Evolutionary conservation across 2,113 vertebrate genomes (phyloP), one percentile per base, ranked within the genome.

Genomic region (Heterochromis multidens): DNA sequence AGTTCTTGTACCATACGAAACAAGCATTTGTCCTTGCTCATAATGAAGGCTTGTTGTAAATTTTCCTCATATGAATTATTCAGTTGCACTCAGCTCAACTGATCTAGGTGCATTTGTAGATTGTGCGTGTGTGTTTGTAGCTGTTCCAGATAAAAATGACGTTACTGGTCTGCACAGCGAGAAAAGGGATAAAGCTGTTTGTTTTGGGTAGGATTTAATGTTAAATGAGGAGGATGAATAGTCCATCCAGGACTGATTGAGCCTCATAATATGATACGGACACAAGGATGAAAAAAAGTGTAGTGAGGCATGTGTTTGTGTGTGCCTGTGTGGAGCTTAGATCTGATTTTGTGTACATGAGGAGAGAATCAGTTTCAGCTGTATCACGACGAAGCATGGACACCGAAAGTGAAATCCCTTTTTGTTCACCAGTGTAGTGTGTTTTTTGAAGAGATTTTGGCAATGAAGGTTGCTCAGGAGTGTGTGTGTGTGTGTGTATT

Each of bases 181-280:
- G 65, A 79, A 88, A 87, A 77, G 80, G 90, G 87, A 93, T 93
- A 90, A 92, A 91, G 81, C 92, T 82, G 86, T 93, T 95, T 94
- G 87, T 86, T 85, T 84, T 92, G 87, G 88, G 83, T 84, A 67
- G 91, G 91, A 94, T 95, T 95, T 92, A 87, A 79, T 58, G 6
- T 87, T 81, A 87, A 89, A 91, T 91, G 74, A 86, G 81, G 84
- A 90, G 87, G 91, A 93, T 93, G 91, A 94, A 92, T 86, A 79
- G 85, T 88, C 84, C 77, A 89, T 89, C 84, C 80, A 87, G 86
- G 86, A 87, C 85, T 90, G 88, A 93, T 94, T 88, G 88, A 93
- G 89, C 54, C 78, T 89, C 76, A 77, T 77, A 88, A 84, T 89
- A 65, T 88, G 79, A 84, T 65, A 79, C 56, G 31, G 63, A 87